Evolutionary conservation across 2,113 vertebrate species (phyloP), one percentile per base, ranked within the genome.

Genomic region (Microcebus lehilahytsara): DNA sequence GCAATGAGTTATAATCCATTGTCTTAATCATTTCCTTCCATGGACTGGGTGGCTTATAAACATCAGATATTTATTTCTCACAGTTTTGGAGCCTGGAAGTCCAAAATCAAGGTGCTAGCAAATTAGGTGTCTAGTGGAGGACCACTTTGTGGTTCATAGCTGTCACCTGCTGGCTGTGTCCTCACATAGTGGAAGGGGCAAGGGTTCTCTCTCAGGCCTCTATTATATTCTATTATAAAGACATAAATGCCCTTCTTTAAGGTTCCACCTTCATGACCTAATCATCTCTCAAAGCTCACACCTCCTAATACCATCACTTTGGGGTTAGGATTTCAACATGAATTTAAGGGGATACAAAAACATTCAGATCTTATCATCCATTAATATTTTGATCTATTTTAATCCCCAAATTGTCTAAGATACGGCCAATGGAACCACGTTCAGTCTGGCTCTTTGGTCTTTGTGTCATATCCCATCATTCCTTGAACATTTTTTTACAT

Each of bases 131-230:
- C 49, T 78, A 3, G 12, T 60, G n/a, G 67, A 46, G 4, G 34
- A 14, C 9, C 22, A 62, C 9, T 2, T 69, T 87, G 23, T 49
- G 14, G 10, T 40, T 32, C 42, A 11, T 5, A 67, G 23, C 11
- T 60, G 32, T 6, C 25, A 81, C 14, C 9, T 37, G 14, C 42
- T 87, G 40, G 5, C 14, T 71, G 13, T 37, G 13, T 40, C 11
- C 17, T 32, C 53, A 51, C 10, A 71, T 40, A 3, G 13, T 80
- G 10, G 11, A 51, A 49, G 10, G 3, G 25, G 23, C 9, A 1
- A 37, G 25, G 0, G 4, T 4, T 23, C 2, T 56, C 51, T 40
- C 25, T 22, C 10, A 1, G 7, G 1, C 16, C 40, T 30, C 34
- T 60, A 22, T 22, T 46, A n/a, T 42, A 34, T 34, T 37, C 53